Evolutionary conservation across 2,113 vertebrate species (phyloP), one percentile per base, ranked within the genome.

Genomic region (Brachionichthys hirsutus): DNA sequence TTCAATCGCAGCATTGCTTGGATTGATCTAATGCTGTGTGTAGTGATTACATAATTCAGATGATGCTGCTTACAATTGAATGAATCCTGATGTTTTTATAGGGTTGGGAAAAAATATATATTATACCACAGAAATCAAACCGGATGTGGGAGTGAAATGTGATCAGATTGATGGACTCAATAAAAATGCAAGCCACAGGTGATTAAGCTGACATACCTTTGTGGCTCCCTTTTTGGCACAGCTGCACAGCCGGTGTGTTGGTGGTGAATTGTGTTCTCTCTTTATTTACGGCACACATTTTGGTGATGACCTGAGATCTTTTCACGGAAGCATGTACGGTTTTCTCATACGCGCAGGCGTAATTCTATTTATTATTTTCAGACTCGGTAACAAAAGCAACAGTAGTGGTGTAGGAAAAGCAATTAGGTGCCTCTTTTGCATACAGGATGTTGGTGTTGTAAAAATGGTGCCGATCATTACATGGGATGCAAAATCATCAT

Each of bases 21-120:
- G 55, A 44, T 62, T 41, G 22, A 10, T 51, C 63, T 58, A 51
- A 73, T 52, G 72, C 85, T 70, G 67, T 70, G 35, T 68, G 22
- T 41, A 47, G 22, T 34, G 72, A 76, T 89, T 88, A 82, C 80
- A 89, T 90, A 87, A 89, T 71, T 81, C 56, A 42, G 44, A 42
- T 17, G 24, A 70, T 87, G 80, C 82, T 88, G 85, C 83, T 77
- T 50, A 75, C 50, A 83, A 6, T 82, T 82, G 67, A 47, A 84
- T 82, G 77, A 69, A 62, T 66, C 58, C 13, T 1, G 6, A 1
- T 62, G 34, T 22, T 75, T 17, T 18, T 8, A 0, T 55, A 45
- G 6, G 42, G 17, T 10, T 10, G 49, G 14, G 14, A 3, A 8
- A 12, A 41, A 20, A 9, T 62, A 0, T 34, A 9, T 62, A 0